Percentiles rank a stretch among this genome's conserved stretches.
Evolutionary conservation across 2,113 vertebrate species (phyloP).

Genomic region (Raja brachyura): DNA sequence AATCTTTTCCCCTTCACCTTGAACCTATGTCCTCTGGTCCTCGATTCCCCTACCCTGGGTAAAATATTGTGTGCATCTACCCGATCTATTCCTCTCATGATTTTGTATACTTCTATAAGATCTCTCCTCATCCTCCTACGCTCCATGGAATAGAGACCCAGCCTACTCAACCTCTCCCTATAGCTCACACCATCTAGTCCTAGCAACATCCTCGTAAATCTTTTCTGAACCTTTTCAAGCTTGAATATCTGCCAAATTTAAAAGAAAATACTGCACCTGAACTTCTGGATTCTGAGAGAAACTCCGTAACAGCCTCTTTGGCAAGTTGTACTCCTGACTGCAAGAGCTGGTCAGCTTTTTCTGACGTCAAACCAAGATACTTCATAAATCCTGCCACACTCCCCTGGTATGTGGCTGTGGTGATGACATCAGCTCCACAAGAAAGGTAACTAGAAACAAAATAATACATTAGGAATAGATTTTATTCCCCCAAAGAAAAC

Average conservation of each 20-base stretch:
- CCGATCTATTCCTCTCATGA: no score
- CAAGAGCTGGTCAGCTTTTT: conserved; percentile 54
- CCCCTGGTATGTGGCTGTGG: conserved; percentile 68
- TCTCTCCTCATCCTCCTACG: no score
- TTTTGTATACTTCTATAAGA: no score
- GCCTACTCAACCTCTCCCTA: no score
- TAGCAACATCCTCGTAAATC: no score
- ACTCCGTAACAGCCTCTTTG: conserved; percentile 51
- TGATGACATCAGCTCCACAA: conserved; percentile 63
- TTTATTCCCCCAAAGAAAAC: background rate
- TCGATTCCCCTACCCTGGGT: no score
- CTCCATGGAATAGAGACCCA: no score
- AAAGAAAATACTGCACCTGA: conserved; percentile 42
- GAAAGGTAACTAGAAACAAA: conserved; percentile 57
- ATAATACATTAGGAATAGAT: background rate
- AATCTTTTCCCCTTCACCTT: no score
- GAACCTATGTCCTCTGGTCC: no score
- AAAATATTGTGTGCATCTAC: no score
- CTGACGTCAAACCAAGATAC: conserved; percentile 52
- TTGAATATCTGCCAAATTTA: background rate
- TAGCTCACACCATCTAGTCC: no score
- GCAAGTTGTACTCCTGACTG: conserved; percentile 61
- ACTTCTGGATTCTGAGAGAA: conserved; percentile 41
- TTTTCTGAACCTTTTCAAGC: no score
- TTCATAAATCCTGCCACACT: conserved; percentile 60